A percentile compares a stretch with the other conserved stretches of the same genome.
Evolutionary conservation across 2,888 invertebrate species (phyloP).

Genomic region (Allacma fusca): DNA sequence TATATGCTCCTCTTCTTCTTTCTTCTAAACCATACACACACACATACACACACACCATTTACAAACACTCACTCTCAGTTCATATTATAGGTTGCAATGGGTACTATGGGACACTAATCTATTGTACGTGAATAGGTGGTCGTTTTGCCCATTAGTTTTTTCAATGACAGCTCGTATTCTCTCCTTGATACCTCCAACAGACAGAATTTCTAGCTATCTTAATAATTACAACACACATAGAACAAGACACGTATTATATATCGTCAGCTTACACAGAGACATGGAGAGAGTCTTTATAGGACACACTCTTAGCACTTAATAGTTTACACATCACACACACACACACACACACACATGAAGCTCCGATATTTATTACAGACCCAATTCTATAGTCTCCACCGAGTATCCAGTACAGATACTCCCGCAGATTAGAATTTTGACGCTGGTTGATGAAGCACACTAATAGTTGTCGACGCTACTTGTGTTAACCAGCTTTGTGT

Average conservation of each 20-base stretch:
- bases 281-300: too few relatives aligned
- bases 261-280: too few relatives aligned
- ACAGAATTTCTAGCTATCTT: neutral
- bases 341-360: neutral
- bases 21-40: neutral
- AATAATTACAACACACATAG: too few relatives aligned
- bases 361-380: neutral
- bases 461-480: too few relatives aligned
- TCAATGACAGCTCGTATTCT: constrained; percentile 14
- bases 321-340: neutral
- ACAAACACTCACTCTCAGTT: neutral
- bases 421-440: neutral
- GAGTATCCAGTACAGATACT: neutral
- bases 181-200: constrained; percentile 10
- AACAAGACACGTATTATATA: too few relatives aligned
- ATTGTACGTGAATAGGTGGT: neutral
- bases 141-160: neutral
- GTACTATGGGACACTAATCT: neutral
- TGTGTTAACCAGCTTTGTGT: neutral
- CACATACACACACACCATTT: too few relatives aligned
- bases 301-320: too few relatives aligned
- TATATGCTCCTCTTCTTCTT: neutral
- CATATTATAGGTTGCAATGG: neutral
- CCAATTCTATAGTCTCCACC: neutral
- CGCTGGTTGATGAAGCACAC: too few relatives aligned